Conservation (phyloP, 2,797 vertebrate genomes). For the Synaphobranchus kaupii region DNA sequence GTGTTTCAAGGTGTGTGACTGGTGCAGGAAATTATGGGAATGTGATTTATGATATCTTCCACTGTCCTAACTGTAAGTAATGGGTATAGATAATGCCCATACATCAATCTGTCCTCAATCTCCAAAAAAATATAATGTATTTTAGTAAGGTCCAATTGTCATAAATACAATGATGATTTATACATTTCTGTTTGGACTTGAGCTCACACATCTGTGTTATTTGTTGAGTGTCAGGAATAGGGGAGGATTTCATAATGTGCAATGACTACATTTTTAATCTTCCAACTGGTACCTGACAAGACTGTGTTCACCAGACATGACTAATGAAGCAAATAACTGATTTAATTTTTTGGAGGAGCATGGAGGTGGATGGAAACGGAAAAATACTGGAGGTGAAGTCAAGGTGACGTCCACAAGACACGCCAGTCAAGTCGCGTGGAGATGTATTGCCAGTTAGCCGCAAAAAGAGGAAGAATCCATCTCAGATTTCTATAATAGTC, state of each 20-base stretch:
- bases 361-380: conserved; percentile 48
- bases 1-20: no score
- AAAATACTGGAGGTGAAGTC: conserved; percentile 43
- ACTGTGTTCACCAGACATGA: conserved; percentile 48
- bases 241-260: not conserved
- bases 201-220: not conserved
- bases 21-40: not conserved
- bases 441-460: conserved; percentile 49
- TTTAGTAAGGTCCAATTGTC: not conserved
- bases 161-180: not conserved
- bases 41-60: not conserved
- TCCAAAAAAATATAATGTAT: not conserved
- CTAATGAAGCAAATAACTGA: conserved; percentile 58
- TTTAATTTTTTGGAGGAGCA: conserved; percentile 37
- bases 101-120: not conserved
- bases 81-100: not conserved
- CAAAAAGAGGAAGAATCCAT: conserved; percentile 22
- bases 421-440: conserved; percentile 52
- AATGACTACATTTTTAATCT: conserved; percentile 8
- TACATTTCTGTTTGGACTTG: not conserved
- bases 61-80: not conserved
- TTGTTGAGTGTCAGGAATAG: not conserved
- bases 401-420: conserved; percentile 49
- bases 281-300: conserved; percentile 47
- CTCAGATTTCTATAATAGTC: conserved; percentile 44